phyloP scores from a whole-genome alignment of 2,888 invertebrate species.

The Sacculina carcini region DNA sequence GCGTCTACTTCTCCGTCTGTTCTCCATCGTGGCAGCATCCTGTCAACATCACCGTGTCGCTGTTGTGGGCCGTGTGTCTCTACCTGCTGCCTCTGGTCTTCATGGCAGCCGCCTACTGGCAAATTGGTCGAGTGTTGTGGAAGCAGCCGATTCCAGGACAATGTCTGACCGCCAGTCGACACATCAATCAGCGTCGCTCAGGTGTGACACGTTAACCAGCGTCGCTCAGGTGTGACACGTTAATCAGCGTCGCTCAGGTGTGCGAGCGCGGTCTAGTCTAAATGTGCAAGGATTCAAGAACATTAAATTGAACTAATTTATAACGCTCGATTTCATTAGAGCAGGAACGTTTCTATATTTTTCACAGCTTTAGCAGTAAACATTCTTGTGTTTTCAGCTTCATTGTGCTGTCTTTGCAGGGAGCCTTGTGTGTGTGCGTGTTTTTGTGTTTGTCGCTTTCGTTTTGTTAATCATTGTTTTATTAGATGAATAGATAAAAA shows the following conservation, averaged over 20 bases:
- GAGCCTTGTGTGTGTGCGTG: too few relatives aligned
- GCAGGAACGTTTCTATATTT: too few relatives aligned
- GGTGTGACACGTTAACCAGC: background rate
- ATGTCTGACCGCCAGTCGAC: conserved; percentile 7
- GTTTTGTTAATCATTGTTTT: too few relatives aligned
- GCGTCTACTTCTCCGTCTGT: conserved; percentile 41
- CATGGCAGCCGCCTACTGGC: conserved; percentile 59
- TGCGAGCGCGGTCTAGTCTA: too few relatives aligned
- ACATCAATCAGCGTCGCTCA: background rate
- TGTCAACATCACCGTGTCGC: conserved; percentile 26
- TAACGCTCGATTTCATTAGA: too few relatives aligned
- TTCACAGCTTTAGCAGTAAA: too few relatives aligned
- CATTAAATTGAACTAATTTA: too few relatives aligned
- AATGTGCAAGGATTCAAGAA: too few relatives aligned
- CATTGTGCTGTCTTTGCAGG: too few relatives aligned
- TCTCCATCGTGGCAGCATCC: conserved; percentile 38
- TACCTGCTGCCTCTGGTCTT: conserved; percentile 52
- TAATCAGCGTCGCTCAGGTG: background rate
- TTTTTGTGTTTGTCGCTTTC: too few relatives aligned
- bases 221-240: background rate
- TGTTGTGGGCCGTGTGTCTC: conserved; percentile 30
- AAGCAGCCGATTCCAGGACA: conserved; percentile 35
- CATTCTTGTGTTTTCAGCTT: too few relatives aligned
- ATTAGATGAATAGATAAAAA: too few relatives aligned
- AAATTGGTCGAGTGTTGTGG: conserved; percentile 59